Evolutionary conservation across 2,888 invertebrate species (phyloP), one percentile per base, ranked within the genome.

Genomic region (Eledone cirrhosa): DNA sequence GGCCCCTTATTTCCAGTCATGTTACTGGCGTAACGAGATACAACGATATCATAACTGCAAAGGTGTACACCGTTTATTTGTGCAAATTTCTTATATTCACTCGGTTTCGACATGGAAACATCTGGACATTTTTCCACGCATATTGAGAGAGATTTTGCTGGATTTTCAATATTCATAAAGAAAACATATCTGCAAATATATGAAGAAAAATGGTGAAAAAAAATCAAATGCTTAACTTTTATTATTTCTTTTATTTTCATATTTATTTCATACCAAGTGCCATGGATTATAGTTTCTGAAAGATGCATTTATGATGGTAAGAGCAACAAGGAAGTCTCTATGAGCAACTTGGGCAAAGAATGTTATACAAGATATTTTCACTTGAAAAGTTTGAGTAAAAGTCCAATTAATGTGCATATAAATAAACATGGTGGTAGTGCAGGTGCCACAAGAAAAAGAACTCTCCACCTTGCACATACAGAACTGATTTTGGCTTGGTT

Each of bases 101-200:
- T 88, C 13, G 94, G 91, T n/a, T 92, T 92, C 2, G 91, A 91
- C 84, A 97, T 89, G 41, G 93, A 93, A 80, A 91, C 92, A 80
- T 93, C 93, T 0, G 98, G 98, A 89, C 98, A 98, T 90, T 94
- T 92, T 86, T 95, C 94, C 0, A 98, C 97, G 90, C 98, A 98
- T 83, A 98, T 94, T 91, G 96, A 95, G 27, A 96, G 91, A 0
- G 96, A 95, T 81, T 94, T 93, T 79, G 93, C 93, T 19, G 96
- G 92, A 88, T 96, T 94, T 80, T 92, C 93, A 3, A 96, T 92
- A 90, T 97, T 95, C 92, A 97, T 94, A 90, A 95, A 97, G 86
- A 97, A 94, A 67, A 98, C 92, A 88, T 94, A 94, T 78, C 93
- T 93, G 86, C 72, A 90, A 91, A 77, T 63, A n/a, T 31, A 67